Evolutionary conservation across 37 sponge, comb jelly and placozoan species (phyloP).

Genomic region (Spongilla lacustris): DNA sequence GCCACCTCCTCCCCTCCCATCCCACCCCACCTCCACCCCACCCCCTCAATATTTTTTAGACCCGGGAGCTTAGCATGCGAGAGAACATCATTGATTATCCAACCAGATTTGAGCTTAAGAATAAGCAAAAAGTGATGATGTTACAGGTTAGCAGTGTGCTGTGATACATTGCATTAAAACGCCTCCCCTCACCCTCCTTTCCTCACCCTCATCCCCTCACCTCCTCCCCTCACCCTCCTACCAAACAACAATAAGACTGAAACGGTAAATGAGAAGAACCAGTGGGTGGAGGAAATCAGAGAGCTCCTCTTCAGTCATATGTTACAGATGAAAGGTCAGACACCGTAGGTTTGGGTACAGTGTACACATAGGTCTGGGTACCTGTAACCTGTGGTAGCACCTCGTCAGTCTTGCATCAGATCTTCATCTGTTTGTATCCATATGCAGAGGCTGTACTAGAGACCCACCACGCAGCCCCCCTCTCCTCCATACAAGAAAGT

Average conservation of each 20-base stretch:
- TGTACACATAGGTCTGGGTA: no score
- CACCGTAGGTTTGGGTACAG: not conserved
- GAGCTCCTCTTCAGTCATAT: constrained; percentile 78
- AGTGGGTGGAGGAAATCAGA: constrained; percentile 77
- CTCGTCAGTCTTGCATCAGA: no score
- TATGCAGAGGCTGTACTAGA: not conserved
- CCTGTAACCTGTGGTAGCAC: no score
- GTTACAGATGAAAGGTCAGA: constrained; percentile 74
- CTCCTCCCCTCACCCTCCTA: no score
- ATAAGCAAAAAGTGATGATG: constrained; percentile 42
- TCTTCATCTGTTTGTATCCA: no score
- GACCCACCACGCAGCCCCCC: not conserved
- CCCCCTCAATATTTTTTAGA: constrained; percentile 19
- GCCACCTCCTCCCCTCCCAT: no score
- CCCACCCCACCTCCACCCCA: not conserved
- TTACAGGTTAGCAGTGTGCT: constrained; percentile 47
- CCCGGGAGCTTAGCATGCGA: constrained; percentile 61
- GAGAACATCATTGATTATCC: constrained; percentile 69
- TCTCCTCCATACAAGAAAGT: not conserved
- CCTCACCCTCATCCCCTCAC: no score
- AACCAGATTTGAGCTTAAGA: constrained; percentile 64
- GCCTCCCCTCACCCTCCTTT: no score
- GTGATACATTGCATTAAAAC: no score
- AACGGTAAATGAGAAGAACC: constrained; percentile 51
- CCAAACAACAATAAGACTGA: constrained; percentile 52